Evolutionary conservation across 2,888 invertebrate genomes (phyloP).

Genomic region (Pocota personata): DNA sequence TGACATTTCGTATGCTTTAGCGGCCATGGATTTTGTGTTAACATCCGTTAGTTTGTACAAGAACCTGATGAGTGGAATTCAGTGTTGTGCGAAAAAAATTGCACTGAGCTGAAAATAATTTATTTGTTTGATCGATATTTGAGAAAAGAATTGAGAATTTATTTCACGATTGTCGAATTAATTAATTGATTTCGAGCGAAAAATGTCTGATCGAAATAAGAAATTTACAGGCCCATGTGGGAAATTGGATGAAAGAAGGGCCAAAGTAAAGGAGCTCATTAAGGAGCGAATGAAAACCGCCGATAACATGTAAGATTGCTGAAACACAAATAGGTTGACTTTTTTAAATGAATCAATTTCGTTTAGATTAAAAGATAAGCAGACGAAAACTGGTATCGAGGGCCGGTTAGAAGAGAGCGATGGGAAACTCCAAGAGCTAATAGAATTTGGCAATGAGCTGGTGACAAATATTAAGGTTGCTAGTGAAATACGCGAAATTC

Average conservation of each 20-base stretch:
- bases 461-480: conserved; percentile 91
- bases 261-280: conserved; percentile 32
- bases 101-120: background rate
- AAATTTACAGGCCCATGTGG: background rate
- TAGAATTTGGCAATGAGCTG: conserved; percentile 88
- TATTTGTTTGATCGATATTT: conserved; percentile 64
- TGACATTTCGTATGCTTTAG: conserved; percentile 50
- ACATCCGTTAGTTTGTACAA: conserved; percentile 55
- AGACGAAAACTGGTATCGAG: conserved; percentile 85
- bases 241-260: conserved; percentile 40
- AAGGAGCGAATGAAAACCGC: conserved; percentile 25
- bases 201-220: conserved; percentile 33
- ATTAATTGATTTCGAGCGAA: background rate
- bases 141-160: background rate
- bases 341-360: background rate
- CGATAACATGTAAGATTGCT: conserved; percentile 23
- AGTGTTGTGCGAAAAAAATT: background rate
- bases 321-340: background rate
- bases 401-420: conserved; percentile 87
- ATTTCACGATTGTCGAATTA: background rate
- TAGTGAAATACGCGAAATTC: conserved; percentile 88
- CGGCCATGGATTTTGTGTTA: background rate
- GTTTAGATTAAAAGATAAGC: conserved; percentile 77
- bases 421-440: conserved; percentile 86
- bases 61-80: conserved; percentile 42